These are phyloP conservation scores for Bovichtus variegatus DNA, from an alignment of 2,797 vertebrate genomes.

Conservation along the genomic window DNA sequence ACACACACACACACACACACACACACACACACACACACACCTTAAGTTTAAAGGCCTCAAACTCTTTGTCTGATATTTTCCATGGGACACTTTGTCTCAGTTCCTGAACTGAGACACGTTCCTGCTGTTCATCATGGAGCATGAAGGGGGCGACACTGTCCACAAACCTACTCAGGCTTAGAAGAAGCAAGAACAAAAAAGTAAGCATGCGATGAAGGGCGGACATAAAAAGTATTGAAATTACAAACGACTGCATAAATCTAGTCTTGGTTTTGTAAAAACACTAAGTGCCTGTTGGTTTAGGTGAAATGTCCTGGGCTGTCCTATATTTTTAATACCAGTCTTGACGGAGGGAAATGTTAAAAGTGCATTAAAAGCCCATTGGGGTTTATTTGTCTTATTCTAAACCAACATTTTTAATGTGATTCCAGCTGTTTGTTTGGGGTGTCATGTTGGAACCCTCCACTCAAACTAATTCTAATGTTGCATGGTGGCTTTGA, in stretches of 20 bases:
- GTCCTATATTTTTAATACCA: neutral
- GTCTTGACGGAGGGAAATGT: neutral
- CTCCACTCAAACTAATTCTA: neutral
- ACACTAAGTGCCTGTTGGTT: too few species aligned
- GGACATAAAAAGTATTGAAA: neutral
- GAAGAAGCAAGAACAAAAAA: neutral
- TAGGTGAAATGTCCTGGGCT: neutral
- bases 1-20: neutral
- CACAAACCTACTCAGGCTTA: constrained; percentile 80
- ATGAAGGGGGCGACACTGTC: constrained; percentile 80
- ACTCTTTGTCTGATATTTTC: constrained; percentile 81
- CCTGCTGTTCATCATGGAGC: constrained; percentile 73
- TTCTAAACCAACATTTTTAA: neutral
- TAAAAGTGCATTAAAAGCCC: neutral
- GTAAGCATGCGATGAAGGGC: neutral
- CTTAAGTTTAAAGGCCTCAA: constrained; percentile 80
- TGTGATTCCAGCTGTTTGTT: too few species aligned
- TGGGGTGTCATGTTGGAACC: neutral
- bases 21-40: constrained; percentile 51
- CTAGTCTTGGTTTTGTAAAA: neutral
- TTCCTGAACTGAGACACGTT: constrained; percentile 33
- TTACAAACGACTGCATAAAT: neutral
- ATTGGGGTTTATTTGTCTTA: neutral
- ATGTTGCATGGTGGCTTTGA: neutral
- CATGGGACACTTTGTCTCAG: constrained; percentile 66